A percentile compares a stretch with the other conserved stretches of the same genome.
Evolutionary conservation across 2,797 vertebrate species (phyloP).

Genomic region (Limosa lapponica): DNA sequence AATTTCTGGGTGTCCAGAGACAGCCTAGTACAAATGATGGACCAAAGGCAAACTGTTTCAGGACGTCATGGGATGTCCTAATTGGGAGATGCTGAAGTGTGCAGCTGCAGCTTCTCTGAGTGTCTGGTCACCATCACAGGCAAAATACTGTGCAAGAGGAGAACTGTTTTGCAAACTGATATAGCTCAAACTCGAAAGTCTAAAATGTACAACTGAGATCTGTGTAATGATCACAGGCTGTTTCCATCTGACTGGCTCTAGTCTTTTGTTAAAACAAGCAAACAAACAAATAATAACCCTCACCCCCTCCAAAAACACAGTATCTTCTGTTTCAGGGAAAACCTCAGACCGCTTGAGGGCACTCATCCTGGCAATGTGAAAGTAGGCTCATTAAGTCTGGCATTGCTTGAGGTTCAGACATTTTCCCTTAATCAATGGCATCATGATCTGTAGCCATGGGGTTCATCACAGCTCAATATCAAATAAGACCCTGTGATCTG

Average conservation of each 20-base stretch:
- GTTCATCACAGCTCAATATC: not conserved
- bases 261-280: not conserved
- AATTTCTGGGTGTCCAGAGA: not conserved
- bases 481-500: not conserved
- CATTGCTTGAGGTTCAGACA: not conserved
- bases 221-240: not conserved
- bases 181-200: rapidly evolving
- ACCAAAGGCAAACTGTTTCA: not conserved
- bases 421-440: not conserved
- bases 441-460: rapidly evolving
- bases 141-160: not conserved
- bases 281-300: not conserved
- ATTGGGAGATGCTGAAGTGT: not conserved
- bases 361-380: not conserved
- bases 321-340: not conserved
- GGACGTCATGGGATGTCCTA: not conserved
- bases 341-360: not conserved
- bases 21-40: not conserved
- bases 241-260: not conserved
- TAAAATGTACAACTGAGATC: not conserved
- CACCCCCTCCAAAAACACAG: rapidly evolving
- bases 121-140: not conserved
- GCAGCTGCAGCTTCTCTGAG: not conserved
- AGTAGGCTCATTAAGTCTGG: not conserved
- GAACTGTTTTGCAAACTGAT: not conserved